Conservation (phyloP, 53 echinoderm and acorn worm genomes). For the Antedon mediterranea region DNA sequence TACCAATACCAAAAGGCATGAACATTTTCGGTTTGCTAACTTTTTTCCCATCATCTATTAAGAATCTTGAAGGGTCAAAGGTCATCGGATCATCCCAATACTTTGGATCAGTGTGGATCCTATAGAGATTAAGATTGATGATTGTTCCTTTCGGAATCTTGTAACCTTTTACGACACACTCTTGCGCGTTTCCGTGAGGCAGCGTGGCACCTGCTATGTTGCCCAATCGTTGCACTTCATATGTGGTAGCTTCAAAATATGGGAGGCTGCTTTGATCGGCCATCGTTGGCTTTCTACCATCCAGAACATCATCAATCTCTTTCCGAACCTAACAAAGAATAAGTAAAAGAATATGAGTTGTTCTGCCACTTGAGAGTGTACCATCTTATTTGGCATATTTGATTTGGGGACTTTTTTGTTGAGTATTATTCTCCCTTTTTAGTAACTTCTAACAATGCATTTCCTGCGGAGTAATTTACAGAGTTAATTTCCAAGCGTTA, state of each 20-base stretch:
- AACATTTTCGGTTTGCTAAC: conserved; percentile 18
- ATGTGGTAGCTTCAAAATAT: no score
- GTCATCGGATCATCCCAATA: conserved; percentile 12
- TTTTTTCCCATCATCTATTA: conserved; percentile 9
- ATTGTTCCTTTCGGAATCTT: conserved; percentile 1
- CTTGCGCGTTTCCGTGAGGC: background rate
- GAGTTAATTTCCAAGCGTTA: no score
- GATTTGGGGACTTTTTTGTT: no score
- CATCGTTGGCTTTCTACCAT: background rate
- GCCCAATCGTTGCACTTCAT: background rate
- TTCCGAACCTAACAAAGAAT: no score
- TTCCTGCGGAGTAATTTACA: no score
- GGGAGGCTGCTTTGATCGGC: background rate
- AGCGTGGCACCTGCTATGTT: background rate
- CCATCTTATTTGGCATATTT: no score
- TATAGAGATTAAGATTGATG: conserved; percentile 13
- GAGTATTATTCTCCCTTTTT: no score
- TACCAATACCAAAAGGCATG: conserved; percentile 27
- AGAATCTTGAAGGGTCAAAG: conserved; percentile 17
- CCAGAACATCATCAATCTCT: no score
- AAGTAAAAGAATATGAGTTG: no score
- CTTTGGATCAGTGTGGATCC: conserved; percentile 7
- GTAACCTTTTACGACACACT: background rate
- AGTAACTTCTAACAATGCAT: no score
- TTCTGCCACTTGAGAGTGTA: no score